A percentile compares a stretch with the other conserved stretches of the same genome.
phyloP scores from a whole-genome alignment of 1,140 invertebrate genomes.

The Eupristina koningsbergeri region DNA sequence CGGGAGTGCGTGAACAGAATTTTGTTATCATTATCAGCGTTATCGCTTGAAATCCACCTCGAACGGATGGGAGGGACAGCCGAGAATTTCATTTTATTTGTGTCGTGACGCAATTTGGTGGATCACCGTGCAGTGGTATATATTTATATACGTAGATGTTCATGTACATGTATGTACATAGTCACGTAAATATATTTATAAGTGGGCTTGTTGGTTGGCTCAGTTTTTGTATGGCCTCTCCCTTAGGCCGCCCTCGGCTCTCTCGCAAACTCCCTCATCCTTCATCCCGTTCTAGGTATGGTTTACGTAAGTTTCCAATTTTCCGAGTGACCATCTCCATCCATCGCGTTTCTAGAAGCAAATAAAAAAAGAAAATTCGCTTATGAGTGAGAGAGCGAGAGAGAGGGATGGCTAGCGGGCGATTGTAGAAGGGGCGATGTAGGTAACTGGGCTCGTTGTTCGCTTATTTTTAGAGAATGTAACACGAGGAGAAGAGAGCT shows the following conservation, averaged over 20 bases:
- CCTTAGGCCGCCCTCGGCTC: background rate
- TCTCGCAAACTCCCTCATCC: background rate
- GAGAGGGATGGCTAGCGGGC: background rate
- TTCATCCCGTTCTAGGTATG: background rate
- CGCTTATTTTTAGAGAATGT: constrained; percentile 72
- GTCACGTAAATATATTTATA: constrained; percentile 2
- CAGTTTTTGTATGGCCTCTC: background rate
- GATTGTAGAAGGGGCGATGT: constrained; percentile 58
- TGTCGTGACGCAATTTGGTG: constrained; percentile 3
- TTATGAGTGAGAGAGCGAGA: background rate
- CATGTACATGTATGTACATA: constrained; percentile 3
- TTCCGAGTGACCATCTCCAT: background rate
- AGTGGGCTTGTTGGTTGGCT: background rate
- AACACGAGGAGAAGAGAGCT: constrained; percentile 68
- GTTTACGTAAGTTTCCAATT: constrained; percentile 30
- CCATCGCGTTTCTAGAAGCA: background rate
- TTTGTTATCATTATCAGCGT: background rate
- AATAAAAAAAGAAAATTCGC: constrained; percentile 19
- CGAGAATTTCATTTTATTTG: background rate
- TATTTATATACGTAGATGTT: background rate
- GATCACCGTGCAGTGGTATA: background rate
- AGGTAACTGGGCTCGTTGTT: constrained; percentile 74
- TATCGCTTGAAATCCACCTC: no score
- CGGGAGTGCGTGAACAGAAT: background rate
- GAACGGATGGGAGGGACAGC: no score